A percentile compares a stretch with the other conserved stretches of the same genome.
Evolutionary conservation across 2,888 invertebrate species (phyloP).

Genomic region (Cantharis rustica): DNA sequence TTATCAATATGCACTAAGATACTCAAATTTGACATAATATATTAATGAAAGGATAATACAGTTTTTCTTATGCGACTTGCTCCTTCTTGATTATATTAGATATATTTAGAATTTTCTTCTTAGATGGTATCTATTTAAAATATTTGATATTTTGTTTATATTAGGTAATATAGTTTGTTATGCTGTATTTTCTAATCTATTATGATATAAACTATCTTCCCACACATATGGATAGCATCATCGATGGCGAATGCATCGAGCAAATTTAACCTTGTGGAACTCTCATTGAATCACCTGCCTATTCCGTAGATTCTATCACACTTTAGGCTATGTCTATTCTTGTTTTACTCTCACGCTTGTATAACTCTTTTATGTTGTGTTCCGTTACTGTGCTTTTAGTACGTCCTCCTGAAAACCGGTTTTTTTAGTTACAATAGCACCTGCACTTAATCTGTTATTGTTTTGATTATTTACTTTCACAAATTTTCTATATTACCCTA

Average conservation of each 20-base stretch:
- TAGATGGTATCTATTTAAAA: not conserved
- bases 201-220: conserved; percentile 2
- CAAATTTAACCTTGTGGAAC: conserved; percentile 21
- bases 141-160: not conserved
- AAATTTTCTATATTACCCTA: conserved; percentile 5
- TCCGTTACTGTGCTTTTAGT: conserved; percentile 22
- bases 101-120: too few relatives aligned
- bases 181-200: not conserved
- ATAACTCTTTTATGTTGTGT: conserved; percentile 21
- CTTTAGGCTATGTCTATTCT: not conserved
- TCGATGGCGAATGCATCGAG: conserved; percentile 23
- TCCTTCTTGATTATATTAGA: too few relatives aligned
- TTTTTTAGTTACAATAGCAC: conserved; percentile 23
- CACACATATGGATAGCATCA: conserved; percentile 12
- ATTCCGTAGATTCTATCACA: conserved; percentile 11
- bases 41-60: too few relatives aligned
- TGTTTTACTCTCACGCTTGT: conserved; percentile 12
- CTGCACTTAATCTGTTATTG: conserved; percentile 22
- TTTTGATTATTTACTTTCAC: conserved; percentile 20
- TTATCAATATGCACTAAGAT: too few relatives aligned
- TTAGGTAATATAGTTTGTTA: not conserved
- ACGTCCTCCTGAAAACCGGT: conserved; percentile 18
- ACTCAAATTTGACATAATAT: too few relatives aligned
- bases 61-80: too few relatives aligned
- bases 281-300: conserved; percentile 26